A percentile compares a stretch with the other conserved stretches of the same genome.
Evolutionary conservation across 2,113 vertebrate species (phyloP).

Genomic region (Scortum barcoo): DNA sequence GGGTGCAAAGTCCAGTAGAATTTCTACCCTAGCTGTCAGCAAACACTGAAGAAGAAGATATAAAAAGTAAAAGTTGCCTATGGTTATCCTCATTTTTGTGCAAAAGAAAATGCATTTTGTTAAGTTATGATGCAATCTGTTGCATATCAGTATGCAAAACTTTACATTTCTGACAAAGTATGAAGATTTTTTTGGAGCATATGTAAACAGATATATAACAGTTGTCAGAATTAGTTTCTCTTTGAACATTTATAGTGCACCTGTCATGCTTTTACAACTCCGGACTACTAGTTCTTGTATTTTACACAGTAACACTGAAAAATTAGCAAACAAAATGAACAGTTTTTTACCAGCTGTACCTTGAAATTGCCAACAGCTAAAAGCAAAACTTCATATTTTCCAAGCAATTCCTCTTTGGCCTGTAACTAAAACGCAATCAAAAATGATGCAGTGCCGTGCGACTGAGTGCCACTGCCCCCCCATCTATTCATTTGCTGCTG

Average conservation of each 20-base stretch:
- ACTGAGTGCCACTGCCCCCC: not conserved
- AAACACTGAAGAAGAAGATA: not conserved
- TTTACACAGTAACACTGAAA: not conserved
- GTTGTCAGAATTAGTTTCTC: not conserved
- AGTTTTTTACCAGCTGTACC: conserved; percentile 8
- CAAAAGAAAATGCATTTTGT: not conserved
- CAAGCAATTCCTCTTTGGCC: conserved; percentile 31
- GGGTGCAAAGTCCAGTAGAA: not conserved
- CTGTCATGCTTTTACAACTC: conserved; percentile 19
- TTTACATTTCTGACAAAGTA: not conserved
- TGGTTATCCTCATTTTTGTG: not conserved
- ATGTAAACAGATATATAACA: not conserved
- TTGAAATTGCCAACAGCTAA: conserved; percentile 9
- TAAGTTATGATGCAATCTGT: not conserved
- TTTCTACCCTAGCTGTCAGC: no score
- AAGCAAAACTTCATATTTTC: conserved; percentile 45
- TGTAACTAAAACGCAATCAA: conserved; percentile 8
- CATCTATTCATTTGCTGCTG: conserved; percentile 24
- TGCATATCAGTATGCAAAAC: not conserved
- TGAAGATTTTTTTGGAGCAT: not conserved
- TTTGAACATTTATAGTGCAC: conserved; percentile 20
- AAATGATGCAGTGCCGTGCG: not conserved
- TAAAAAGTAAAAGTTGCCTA: not conserved
- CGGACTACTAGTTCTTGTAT: not conserved
- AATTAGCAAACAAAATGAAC: conserved; percentile 1